phyloP scores from a whole-genome alignment of 2,113 vertebrate genomes.

The Cricetomys ansorgei region DNA sequence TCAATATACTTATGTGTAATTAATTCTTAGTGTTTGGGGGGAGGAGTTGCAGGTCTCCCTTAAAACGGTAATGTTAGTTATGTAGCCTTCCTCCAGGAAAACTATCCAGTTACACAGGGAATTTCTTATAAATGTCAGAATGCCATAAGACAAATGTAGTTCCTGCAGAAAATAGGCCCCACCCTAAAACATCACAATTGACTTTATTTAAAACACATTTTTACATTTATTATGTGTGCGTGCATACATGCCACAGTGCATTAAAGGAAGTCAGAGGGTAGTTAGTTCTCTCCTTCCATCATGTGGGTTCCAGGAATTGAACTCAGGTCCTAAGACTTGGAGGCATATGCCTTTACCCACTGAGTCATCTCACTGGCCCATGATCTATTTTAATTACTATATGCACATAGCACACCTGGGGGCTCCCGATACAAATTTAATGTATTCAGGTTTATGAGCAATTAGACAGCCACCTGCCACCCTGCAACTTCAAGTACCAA shows the following conservation, averaged over 20 bases:
- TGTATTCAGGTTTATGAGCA: neutral
- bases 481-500: neutral
- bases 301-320: neutral
- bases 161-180: neutral
- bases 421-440: neutral
- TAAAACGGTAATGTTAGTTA: neutral
- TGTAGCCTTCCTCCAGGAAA: neutral
- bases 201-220: neutral
- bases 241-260: neutral
- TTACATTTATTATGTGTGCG: neutral
- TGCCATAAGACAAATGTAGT: neutral
- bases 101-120: neutral
- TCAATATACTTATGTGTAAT: neutral
- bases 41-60: neutral
- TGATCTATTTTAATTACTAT: neutral
- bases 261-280: neutral
- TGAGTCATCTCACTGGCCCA: too few relatives aligned
- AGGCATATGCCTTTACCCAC: neutral
- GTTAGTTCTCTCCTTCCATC: neutral
- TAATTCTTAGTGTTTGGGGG: neutral
- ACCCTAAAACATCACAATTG: neutral
- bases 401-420: neutral
- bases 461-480: neutral
- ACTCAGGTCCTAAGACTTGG: neutral
- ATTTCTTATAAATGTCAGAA: neutral